Evolutionary conservation across 2,797 vertebrate species (phyloP).

Genomic region (Petrocephalus sullivani): DNA sequence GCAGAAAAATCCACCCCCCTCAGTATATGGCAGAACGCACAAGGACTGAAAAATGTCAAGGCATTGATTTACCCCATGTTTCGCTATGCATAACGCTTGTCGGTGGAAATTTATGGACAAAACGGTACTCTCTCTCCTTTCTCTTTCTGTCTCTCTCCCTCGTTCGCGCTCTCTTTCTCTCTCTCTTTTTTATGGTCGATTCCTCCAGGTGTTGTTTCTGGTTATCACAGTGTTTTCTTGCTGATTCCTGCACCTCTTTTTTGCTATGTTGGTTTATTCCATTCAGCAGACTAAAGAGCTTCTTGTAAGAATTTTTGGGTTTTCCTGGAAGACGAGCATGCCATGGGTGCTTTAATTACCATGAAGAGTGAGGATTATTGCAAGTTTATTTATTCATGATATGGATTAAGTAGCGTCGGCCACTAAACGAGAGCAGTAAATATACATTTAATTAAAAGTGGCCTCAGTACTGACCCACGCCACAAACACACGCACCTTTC

Average conservation of each 20-base stretch:
- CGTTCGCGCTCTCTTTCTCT: not conserved
- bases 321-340: slow-evolving; percentile 34
- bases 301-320: slow-evolving; percentile 30
- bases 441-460: slow-evolving; percentile 23
- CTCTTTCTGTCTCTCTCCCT: not conserved
- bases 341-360: slow-evolving; percentile 41
- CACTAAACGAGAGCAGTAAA: slow-evolving; percentile 27
- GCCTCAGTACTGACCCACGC: not conserved
- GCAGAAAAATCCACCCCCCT: not conserved
- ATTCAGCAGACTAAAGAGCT: slow-evolving; percentile 21
- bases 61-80: slow-evolving; percentile 11
- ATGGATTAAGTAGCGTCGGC: slow-evolving; percentile 28
- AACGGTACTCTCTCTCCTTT: not conserved
- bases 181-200: not conserved
- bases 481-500: not conserved
- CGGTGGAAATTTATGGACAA: slow-evolving; percentile 6
- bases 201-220: not conserved
- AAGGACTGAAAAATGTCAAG: slow-evolving; percentile 12
- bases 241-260: slow-evolving; percentile 10
- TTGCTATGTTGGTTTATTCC: slow-evolving; percentile 16
- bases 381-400: slow-evolving; percentile 55
- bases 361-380: slow-evolving; percentile 47
- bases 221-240: slow-evolving; percentile 15
- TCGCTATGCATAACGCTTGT: not conserved
- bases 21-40: not conserved